A percentile compares a stretch with the other conserved stretches of the same genome.
Evolutionary conservation across 2,888 invertebrate genomes (phyloP).

Genomic region (Camptogramma bilineatum): DNA sequence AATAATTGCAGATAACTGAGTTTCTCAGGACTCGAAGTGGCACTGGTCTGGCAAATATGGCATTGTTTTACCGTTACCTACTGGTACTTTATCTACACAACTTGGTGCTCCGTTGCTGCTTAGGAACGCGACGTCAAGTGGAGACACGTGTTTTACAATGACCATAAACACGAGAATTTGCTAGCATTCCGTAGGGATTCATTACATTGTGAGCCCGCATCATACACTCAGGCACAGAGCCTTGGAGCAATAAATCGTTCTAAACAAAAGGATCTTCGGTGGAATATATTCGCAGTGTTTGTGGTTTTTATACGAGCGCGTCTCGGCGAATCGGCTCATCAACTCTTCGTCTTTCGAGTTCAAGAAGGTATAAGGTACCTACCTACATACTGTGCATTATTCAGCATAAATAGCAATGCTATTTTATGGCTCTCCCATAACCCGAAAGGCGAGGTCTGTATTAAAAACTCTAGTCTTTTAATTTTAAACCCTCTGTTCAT

Average conservation of each 20-base stretch:
- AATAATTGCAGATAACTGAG: conserved; percentile 67
- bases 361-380: conserved; percentile 49
- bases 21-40: conserved; percentile 50
- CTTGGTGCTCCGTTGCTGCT: conserved; percentile 18
- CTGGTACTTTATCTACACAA: conserved; percentile 29
- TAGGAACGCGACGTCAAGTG: conserved; percentile 22
- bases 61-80: conserved; percentile 54
- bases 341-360: conserved; percentile 48
- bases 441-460: background rate
- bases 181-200: conserved; percentile 49
- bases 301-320: conserved; percentile 63
- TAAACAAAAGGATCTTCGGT: conserved; percentile 66
- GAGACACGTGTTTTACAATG: conserved; percentile 46
- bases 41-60: conserved; percentile 55
- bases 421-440: conserved; percentile 28
- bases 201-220: conserved; percentile 64
- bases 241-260: conserved; percentile 62
- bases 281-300: conserved; percentile 65
- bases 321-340: conserved; percentile 63
- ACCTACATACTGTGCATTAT: conserved; percentile 46
- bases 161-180: conserved; percentile 52
- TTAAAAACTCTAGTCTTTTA: conserved; percentile 26
- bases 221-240: conserved; percentile 47
- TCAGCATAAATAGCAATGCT: conserved; percentile 33
- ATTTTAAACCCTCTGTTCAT: conserved; percentile 40